A percentile compares a stretch with the other conserved stretches of the same genome.
These are phyloP conservation scores for Syngnathus typhle DNA, from an alignment of 2,113 vertebrate genomes.

Conservation along the genomic window DNA sequence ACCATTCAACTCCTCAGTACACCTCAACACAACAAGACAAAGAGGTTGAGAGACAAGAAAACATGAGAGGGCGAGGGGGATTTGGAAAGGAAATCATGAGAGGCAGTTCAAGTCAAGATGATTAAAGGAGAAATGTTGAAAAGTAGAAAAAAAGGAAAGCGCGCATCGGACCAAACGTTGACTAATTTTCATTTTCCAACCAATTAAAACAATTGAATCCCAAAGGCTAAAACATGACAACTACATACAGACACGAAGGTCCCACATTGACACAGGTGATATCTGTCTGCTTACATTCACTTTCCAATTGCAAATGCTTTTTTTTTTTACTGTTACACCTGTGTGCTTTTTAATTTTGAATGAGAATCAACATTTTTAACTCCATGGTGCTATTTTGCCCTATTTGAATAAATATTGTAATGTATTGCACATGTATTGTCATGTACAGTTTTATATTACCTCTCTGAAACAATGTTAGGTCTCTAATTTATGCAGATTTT, in stretches of 20 bases:
- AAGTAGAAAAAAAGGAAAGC: slow-evolving; percentile 16
- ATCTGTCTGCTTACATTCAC: slow-evolving; percentile 30
- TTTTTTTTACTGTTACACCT: slow-evolving; percentile 27
- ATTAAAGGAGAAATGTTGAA: slow-evolving; percentile 12
- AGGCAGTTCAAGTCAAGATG: slow-evolving; percentile 18
- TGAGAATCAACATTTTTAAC: slow-evolving; percentile 32
- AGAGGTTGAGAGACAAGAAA: slow-evolving; percentile 35
- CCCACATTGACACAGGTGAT: slow-evolving; percentile 9
- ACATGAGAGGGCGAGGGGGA: slow-evolving; percentile 17
- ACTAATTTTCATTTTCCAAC: slow-evolving; percentile 38
- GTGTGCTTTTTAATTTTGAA: slow-evolving; percentile 47
- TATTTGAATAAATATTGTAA: slow-evolving; percentile 70
- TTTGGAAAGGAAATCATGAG: neutral
- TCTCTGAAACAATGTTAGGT: slow-evolving; percentile 60
- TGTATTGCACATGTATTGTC: slow-evolving; percentile 71
- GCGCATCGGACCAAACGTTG: slow-evolving; percentile 20
- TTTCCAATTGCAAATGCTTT: slow-evolving; percentile 36
- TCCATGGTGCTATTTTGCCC: slow-evolving; percentile 65
- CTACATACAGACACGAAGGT: slow-evolving; percentile 37
- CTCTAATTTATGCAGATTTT: slow-evolving; percentile 67
- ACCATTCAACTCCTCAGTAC: slow-evolving; percentile 43
- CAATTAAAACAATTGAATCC: slow-evolving; percentile 17
- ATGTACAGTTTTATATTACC: slow-evolving; percentile 74
- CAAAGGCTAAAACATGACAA: slow-evolving; percentile 34
- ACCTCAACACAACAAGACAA: slow-evolving; percentile 37